Conservation (phyloP, 2,888 invertebrate genomes). For the Amitus sp. region DNA sequence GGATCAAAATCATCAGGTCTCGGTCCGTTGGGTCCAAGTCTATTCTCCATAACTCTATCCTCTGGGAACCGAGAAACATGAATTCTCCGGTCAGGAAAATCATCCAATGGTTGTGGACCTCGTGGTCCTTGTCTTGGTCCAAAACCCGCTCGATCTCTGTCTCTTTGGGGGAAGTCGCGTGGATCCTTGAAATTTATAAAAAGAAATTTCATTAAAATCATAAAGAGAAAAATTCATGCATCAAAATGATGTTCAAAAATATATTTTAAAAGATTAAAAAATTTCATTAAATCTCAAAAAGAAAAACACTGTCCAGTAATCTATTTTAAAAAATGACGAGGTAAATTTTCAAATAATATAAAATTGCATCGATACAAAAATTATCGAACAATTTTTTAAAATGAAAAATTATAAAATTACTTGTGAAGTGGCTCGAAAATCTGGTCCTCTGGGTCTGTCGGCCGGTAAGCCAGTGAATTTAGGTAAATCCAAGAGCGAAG, state of each 20-base stretch:
- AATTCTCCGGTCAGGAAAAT: conserved; percentile 54
- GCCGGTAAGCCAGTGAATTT: conserved; percentile 50
- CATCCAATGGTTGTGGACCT: conserved; percentile 47
- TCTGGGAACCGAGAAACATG: conserved; percentile 53
- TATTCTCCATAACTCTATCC: conserved; percentile 54
- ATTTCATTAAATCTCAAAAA: too few species aligned
- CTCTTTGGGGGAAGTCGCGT: conserved; percentile 41
- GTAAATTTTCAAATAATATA: too few species aligned
- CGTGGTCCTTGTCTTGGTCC: conserved; percentile 41
- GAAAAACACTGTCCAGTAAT: too few species aligned
- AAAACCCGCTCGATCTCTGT: conserved; percentile 52
- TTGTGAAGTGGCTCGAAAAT: conserved; percentile 46
- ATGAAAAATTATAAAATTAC: too few species aligned
- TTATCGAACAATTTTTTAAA: too few species aligned
- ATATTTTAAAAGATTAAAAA: too few species aligned
- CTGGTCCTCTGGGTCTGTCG: conserved; percentile 54
- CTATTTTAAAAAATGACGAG: too few species aligned
- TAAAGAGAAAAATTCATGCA: not conserved
- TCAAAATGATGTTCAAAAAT: too few species aligned
- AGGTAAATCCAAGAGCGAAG: conserved; percentile 62
- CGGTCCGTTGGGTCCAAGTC: conserved; percentile 54
- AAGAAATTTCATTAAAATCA: too few species aligned
- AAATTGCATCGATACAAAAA: too few species aligned
- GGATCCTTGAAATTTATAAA: conserved; percentile 13
- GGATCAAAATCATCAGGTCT: conserved; percentile 56